A percentile compares a stretch with the other conserved stretches of the same genome.
Evolutionary conservation across 2,113 vertebrate species (phyloP).

Genomic region (Mesitornis unicolor): DNA sequence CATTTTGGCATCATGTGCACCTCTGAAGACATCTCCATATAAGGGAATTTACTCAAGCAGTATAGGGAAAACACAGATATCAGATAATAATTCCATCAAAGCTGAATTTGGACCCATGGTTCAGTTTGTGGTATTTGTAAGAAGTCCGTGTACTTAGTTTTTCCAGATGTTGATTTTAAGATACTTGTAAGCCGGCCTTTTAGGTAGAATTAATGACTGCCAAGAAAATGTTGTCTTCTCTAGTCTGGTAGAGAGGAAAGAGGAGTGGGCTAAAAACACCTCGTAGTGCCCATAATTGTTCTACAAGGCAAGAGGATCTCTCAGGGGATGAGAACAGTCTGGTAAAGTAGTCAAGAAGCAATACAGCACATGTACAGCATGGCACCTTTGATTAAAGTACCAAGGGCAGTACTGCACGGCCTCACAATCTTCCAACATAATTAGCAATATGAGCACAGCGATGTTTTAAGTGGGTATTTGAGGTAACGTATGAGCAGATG

Average conservation of each 20-base stretch:
- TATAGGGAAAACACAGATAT: background rate
- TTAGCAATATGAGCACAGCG: background rate
- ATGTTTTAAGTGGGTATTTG: background rate
- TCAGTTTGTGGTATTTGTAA: conserved; percentile 28
- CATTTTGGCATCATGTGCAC: conserved; percentile 7
- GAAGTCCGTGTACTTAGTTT: background rate
- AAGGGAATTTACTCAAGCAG: conserved; percentile 38
- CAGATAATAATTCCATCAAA: conserved; percentile 48
- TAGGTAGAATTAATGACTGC: conserved; percentile 13
- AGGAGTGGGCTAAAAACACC: background rate
- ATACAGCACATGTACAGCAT: background rate
- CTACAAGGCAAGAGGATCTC: conserved; percentile 5
- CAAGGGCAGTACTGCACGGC: background rate
- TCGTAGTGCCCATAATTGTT: background rate
- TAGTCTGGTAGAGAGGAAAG: conserved; percentile 2
- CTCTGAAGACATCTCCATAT: conserved; percentile 43
- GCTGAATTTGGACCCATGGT: conserved; percentile 13
- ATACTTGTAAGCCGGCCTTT: background rate
- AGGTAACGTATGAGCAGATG: background rate
- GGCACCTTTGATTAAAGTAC: background rate
- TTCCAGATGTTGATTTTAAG: conserved; percentile 50
- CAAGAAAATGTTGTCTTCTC: conserved; percentile 20
- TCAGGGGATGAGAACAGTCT: background rate
- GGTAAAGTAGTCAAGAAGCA: background rate
- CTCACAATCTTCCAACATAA: background rate